Evolutionary conservation across 2,113 vertebrate genomes (phyloP).

Genomic region (Chunga burmeisteri): DNA sequence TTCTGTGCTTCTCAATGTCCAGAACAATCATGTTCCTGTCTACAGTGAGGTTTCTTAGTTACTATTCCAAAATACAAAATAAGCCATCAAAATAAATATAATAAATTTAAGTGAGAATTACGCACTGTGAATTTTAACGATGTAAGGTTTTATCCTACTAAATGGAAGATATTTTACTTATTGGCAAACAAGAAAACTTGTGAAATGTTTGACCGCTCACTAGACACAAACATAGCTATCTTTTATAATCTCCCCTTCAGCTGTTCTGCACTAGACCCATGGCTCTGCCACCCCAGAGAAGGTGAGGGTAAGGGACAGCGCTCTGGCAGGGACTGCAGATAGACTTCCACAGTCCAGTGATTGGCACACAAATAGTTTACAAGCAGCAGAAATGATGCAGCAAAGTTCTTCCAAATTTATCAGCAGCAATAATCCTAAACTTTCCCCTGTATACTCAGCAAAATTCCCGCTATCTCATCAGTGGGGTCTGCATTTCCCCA

Average conservation of each 20-base stretch:
- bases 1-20: neutral
- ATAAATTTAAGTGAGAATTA: neutral
- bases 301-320: fast-evolving
- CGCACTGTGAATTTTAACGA: neutral
- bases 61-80: neutral
- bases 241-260: neutral
- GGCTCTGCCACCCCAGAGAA: neutral
- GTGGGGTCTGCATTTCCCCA: neutral
- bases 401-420: neutral
- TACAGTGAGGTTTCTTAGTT: neutral
- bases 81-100: neutral
- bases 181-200: fast-evolving
- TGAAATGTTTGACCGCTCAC: neutral
- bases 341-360: neutral
- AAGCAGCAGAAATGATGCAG: neutral
- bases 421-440: neutral
- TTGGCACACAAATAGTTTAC: neutral
- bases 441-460: fast-evolving
- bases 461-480: neutral
- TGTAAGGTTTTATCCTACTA: neutral
- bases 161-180: neutral
- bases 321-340: neutral
- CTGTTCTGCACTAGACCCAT: neutral
- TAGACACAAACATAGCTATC: neutral
- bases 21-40: neutral